Evolutionary conservation across 1,140 invertebrate species (phyloP), one percentile per base, ranked within the genome.

Genomic region (Aradophagus sp.): DNA sequence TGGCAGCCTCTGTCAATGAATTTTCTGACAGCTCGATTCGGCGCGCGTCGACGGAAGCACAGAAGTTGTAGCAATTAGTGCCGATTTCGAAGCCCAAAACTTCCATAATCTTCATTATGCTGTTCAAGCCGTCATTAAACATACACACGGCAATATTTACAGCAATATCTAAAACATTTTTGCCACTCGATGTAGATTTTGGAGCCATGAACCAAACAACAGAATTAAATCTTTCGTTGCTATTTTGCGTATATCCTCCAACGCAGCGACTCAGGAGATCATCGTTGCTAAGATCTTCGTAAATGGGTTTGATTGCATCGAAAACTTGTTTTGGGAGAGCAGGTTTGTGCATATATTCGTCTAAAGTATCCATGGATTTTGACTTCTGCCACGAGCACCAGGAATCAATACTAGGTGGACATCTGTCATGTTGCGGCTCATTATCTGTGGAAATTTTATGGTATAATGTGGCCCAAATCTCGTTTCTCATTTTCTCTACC

Each of bases 211-310:
- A n/a, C 45, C 56, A 61, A 0, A 61, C 12, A 14, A n/a, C 5
- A 6, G 39, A 20, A 15, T 68, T 68, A 19, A 52, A 27, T 17
- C 16, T 20, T 17, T 58, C 41, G 27, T 62, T 55, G 19, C 32
- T 52, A 29, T 62, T 62, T 47, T 55, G 50, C 0, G 55, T 73
- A 4, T 17, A 32, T 3, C 29, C 42, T 12, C 42, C 29, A 1
- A 45, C 17, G 8, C 42, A 45, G 10, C 68, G 55, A 2, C 8
- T 34, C 23, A 77, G 29, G 1, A 76, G 31, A 13, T 62, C 42
- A 11, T 71, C 56, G 29, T 34, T 39, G 15, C 26, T 47, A 6
- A 77, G 50, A 10, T 73, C 63, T 55, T 69, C 55, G 32, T 71
- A 76, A 29, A 76, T 62, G 8, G 72, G 68, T 14, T 65, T 65